phyloP scores from a whole-genome alignment of 2,113 vertebrate genomes.

The Tamias sibiricus region DNA sequence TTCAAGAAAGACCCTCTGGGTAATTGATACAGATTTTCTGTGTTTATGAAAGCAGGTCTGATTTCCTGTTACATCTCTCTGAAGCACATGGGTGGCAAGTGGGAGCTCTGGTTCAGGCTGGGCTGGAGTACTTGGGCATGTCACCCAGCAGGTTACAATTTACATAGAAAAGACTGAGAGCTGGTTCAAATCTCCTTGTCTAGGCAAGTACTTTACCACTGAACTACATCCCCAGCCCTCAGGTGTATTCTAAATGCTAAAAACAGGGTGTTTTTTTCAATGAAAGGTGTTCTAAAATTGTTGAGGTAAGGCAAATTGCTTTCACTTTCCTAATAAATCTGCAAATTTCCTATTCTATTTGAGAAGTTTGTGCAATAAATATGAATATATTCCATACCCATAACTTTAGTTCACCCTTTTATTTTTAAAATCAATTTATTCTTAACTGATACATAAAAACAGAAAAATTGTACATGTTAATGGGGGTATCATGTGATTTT shows the following conservation, averaged over 20 bases:
- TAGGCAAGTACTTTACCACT: no score
- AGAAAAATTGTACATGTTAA: background rate
- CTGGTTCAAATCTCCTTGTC: background rate
- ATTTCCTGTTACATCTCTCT: background rate
- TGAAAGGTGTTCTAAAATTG: background rate
- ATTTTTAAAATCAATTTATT: background rate
- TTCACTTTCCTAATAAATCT: background rate
- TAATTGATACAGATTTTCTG: background rate
- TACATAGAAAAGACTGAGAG: background rate
- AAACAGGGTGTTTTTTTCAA: background rate
- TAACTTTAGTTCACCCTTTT: background rate
- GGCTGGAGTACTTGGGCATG: background rate
- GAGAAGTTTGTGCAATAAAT: background rate
- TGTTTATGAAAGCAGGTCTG: background rate
- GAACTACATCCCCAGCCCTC: no score
- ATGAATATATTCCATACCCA: background rate
- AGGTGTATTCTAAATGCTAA: background rate
- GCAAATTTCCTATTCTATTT: background rate
- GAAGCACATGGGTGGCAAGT: background rate
- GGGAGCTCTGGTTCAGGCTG: background rate
- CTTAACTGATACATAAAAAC: background rate
- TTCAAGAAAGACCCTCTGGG: background rate
- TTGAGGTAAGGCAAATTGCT: background rate
- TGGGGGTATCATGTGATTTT: no score
- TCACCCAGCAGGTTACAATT: background rate